Conservation (phyloP, 1,140 invertebrate species). For the Papilio helenus region DNA sequence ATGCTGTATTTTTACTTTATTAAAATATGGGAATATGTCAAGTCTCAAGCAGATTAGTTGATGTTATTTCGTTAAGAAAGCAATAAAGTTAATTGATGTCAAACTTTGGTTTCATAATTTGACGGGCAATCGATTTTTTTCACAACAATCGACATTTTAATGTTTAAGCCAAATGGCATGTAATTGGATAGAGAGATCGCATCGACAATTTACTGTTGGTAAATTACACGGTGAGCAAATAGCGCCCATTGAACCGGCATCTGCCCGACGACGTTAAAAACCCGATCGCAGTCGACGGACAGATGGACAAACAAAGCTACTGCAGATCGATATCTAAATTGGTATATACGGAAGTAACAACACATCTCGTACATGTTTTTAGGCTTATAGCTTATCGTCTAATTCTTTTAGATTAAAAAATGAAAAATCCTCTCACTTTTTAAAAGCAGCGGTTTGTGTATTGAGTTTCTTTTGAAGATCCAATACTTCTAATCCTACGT, state of each 20-base stretch:
- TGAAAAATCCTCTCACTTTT: background rate
- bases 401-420: background rate
- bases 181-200: conserved; percentile 52
- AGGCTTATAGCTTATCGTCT: conserved; percentile 19
- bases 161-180: conserved; percentile 45
- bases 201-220: conserved; percentile 50
- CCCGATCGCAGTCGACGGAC: conserved; percentile 48
- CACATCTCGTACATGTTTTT: conserved; percentile 14
- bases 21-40: background rate
- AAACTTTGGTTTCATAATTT: background rate
- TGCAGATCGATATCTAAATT: conserved; percentile 39
- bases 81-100: conserved; percentile 7
- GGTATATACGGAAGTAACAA: conserved; percentile 42
- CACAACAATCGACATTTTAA: conserved; percentile 33
- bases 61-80: no score
- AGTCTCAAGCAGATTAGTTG: no score
- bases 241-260: conserved; percentile 57
- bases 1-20: background rate
- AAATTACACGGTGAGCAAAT: conserved; percentile 56
- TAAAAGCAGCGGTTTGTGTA: background rate
- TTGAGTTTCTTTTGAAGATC: no score
- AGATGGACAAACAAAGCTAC: conserved; percentile 62
- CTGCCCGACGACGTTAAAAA: conserved; percentile 58
- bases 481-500: no score
- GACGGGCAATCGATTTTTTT: conserved; percentile 16